Conservation (phyloP, 1,140 invertebrate species). For the Drosophila oshimai region DNA sequence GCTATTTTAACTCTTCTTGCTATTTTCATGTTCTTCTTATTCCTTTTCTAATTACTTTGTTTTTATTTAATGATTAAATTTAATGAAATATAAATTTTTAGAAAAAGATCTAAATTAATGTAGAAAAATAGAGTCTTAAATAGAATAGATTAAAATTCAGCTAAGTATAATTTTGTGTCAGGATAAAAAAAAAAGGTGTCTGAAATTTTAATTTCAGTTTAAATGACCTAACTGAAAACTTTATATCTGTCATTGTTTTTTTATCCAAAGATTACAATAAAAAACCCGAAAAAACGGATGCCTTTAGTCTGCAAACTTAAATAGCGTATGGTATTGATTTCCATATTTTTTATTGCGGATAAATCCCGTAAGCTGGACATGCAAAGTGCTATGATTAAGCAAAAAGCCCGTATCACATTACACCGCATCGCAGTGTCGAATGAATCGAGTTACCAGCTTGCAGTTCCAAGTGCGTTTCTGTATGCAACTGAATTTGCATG, state of each 20-base stretch:
- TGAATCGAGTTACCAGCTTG: slow-evolving; percentile 8
- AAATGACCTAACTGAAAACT: too few relatives aligned
- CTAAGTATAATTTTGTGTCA: too few relatives aligned
- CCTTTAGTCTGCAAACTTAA: neutral
- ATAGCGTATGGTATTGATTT: neutral
- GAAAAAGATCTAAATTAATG: too few relatives aligned
- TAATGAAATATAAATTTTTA: too few relatives aligned
- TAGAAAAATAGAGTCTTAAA: too few relatives aligned
- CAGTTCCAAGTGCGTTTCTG: slow-evolving; percentile 40
- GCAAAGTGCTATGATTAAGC: neutral
- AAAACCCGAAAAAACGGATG: neutral
- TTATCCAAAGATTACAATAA: neutral
- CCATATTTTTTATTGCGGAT: neutral
- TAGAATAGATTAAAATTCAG: too few relatives aligned
- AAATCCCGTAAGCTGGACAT: neutral
- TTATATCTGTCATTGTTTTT: neutral
- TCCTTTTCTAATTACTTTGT: too few relatives aligned
- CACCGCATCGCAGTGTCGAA: slow-evolving; percentile 17
- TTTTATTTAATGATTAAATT: too few relatives aligned
- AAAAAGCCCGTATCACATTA: neutral
- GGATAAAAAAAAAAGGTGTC: too few relatives aligned
- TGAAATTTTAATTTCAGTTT: too few relatives aligned
- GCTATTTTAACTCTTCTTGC: too few relatives aligned
- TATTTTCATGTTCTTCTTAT: too few relatives aligned
- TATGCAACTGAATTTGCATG: slow-evolving; percentile 47